Evolutionary conservation across 2,888 invertebrate genomes (phyloP), one percentile per base, ranked within the genome.

Genomic region (Micoletzkya japonica): DNA sequence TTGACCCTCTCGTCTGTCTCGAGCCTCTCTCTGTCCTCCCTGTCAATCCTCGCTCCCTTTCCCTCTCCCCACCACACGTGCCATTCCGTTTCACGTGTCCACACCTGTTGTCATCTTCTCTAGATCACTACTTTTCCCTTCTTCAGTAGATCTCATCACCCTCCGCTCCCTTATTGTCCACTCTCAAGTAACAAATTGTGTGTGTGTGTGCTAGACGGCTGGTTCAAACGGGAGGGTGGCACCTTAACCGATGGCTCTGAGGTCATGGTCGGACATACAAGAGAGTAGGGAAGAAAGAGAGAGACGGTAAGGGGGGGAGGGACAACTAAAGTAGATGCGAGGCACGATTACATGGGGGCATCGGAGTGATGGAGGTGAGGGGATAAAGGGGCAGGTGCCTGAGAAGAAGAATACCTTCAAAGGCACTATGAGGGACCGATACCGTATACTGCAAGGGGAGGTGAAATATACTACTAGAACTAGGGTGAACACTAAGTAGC

Each of bases 1-100:
- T n/a, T n/a, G 34, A 39, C 59, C 59, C 37, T 59, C 39, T 59
- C 39, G 39, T 39, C 59, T 59, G 28, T 59, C 59, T 59, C 28
- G 39, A 37, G 59, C 59, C 59, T 39, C 59, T 28, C 28, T 39
- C 59, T 34, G 28, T 30, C 28, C 10, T 39, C 39, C 17, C 39
- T 39, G 7, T 39, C 39, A 10, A 3, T 61, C 61, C 28, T 17
- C 50, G 37, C 44, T 39, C 14, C 39, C 44, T 39, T 34, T 39
- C 30, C 39, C 39, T 28, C 10, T 24, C 39, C 28, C 6, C 39
- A 10, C 60, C 44, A n/a, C 39, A 36, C 17, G n/a, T 32, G 24
- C 44, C 20, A 6, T 26, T 6, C 60, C 44, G 49, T 44, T 17
- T 44, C 49, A 17, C 49, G 14, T 14, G 14, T 14, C n/a, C 49